These are phyloP conservation scores for Hypolimnas misippus DNA, from an alignment of 2,888 invertebrate species.

Conservation along the genomic window DNA sequence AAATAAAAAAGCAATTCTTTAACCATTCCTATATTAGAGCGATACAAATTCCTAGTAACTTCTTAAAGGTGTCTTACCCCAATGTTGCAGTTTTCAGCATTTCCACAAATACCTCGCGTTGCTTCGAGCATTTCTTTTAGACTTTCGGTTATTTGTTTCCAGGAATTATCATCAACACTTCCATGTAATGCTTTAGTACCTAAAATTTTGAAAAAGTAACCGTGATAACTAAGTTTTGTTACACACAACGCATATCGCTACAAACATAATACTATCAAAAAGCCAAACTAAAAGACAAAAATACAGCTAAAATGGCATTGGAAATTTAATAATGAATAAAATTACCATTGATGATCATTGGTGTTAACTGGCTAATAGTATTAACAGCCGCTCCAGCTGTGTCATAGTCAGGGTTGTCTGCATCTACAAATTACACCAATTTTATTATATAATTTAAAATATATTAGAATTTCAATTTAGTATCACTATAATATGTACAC, in stretches of 20 bases:
- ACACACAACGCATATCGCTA: neutral
- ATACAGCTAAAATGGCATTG: neutral
- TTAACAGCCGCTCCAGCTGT: slow-evolving; percentile 53
- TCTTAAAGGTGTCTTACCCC: no score
- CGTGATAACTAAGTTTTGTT: no score
- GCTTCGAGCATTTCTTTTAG: slow-evolving; percentile 51
- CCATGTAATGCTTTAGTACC: slow-evolving; percentile 49
- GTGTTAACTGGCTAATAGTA: slow-evolving; percentile 55
- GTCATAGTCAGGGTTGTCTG: slow-evolving; percentile 53
- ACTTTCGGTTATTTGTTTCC: slow-evolving; percentile 47
- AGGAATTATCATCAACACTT: slow-evolving; percentile 42
- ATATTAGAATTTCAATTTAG: no score
- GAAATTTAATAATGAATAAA: no score
- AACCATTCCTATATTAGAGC: neutral
- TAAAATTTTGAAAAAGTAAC: slow-evolving; percentile 30
- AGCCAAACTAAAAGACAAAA: neutral
- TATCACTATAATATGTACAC: no score
- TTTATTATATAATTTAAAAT: no score
- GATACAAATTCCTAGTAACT: neutral
- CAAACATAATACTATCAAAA: neutral
- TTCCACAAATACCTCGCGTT: slow-evolving; percentile 44
- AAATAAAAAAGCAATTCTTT: slow-evolving; percentile 3
- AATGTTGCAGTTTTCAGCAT: slow-evolving; percentile 38
- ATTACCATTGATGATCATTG: slow-evolving; percentile 58
- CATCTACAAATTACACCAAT: slow-evolving; percentile 51